Evolutionary conservation across 2,113 vertebrate genomes (phyloP).

Genomic region (Peromyscus polionotus): DNA sequence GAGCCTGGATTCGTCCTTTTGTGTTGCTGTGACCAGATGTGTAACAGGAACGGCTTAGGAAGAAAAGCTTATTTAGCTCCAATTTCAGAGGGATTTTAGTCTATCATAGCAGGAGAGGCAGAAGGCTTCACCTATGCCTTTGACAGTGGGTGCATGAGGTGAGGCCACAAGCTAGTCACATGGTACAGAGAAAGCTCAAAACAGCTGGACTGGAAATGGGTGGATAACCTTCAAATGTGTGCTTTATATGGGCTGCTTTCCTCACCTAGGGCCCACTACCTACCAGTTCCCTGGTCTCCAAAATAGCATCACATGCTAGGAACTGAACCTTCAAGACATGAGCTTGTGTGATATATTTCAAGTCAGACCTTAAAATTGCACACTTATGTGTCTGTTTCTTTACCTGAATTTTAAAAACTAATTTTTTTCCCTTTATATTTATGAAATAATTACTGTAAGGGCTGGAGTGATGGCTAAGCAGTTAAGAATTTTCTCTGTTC

Average conservation of each 20-base stretch:
- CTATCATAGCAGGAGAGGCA: neutral
- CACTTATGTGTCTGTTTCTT: neutral
- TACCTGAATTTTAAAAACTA: neutral
- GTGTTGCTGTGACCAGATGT: neutral
- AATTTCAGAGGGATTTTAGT: neutral
- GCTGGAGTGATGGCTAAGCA: neutral
- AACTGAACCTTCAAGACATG: neutral
- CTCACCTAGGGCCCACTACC: neutral
- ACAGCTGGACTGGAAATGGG: neutral
- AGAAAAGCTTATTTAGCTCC: neutral
- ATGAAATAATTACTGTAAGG: conserved; percentile 19
- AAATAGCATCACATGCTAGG: neutral
- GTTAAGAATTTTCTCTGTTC: neutral
- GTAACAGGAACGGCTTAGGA: neutral
- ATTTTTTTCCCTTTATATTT: neutral
- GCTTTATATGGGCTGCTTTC: neutral
- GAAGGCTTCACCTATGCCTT: neutral
- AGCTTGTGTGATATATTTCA: neutral
- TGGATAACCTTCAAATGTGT: neutral
- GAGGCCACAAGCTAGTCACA: neutral
- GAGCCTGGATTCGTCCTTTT: neutral
- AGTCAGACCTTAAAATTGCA: neutral
- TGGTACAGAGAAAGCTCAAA: neutral
- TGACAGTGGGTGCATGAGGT: neutral
- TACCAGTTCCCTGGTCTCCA: neutral